These are phyloP conservation scores for Alloscopus bannaensis DNA, from an alignment of 2,888 invertebrate species.

Conservation along the genomic window DNA sequence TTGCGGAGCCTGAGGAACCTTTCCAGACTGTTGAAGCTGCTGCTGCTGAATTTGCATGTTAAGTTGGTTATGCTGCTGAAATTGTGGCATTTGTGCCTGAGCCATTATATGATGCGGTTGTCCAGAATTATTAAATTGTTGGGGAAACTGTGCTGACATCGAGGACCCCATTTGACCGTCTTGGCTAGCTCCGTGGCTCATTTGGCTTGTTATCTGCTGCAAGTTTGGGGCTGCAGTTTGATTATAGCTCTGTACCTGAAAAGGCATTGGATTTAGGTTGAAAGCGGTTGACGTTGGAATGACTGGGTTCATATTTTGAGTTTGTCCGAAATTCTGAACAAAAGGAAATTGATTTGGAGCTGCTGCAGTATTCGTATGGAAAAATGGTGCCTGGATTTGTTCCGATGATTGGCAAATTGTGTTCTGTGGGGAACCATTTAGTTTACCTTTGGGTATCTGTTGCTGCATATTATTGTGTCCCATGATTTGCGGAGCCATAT, in stretches of 20 bases:
- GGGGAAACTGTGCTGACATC: neutral
- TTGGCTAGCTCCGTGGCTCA: neutral
- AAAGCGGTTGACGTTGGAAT: neutral
- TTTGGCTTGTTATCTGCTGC: neutral
- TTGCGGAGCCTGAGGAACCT: no score
- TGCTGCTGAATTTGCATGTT: neutral
- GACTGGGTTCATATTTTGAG: neutral
- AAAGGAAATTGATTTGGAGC: neutral
- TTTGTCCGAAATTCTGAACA: neutral
- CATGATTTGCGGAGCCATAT: no score
- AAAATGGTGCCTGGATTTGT: no score
- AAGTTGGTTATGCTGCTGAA: neutral
- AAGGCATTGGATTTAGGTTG: neutral
- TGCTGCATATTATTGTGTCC: no score
- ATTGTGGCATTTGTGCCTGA: no score
- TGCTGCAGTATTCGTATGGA: no score
- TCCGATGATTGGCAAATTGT: no score
- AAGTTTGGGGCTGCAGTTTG: neutral
- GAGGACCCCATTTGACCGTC: neutral
- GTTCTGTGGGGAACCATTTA: no score
- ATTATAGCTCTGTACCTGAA: neutral
- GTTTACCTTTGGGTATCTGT: no score
- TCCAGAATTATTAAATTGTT: neutral
- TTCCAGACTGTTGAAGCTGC: neutral
- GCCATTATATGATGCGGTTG: no score